phyloP scores from a whole-genome alignment of 2,888 invertebrate genomes.

The Acholoe squamosa region DNA sequence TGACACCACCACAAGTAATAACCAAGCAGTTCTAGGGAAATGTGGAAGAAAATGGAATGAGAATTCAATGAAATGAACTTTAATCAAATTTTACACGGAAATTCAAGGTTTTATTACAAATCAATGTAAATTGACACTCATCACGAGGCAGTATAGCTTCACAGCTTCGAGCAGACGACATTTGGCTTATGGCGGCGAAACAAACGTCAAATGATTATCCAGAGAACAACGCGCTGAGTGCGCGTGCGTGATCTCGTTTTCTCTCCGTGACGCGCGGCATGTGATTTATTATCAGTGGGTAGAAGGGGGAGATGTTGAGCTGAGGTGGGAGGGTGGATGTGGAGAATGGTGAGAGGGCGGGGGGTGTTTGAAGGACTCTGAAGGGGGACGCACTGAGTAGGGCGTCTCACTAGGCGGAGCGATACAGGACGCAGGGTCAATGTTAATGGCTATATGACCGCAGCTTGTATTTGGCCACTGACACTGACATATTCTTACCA shows the following conservation, averaged over 20 bases:
- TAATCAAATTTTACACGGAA: no score
- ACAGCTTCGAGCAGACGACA: background rate
- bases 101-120: no score
- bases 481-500: conserved; percentile 3
- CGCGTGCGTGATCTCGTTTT: conserved; percentile 58
- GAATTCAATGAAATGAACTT: no score
- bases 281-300: conserved; percentile 49
- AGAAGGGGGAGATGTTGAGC: background rate
- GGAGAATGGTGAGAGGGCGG: background rate
- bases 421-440: background rate
- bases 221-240: conserved; percentile 41
- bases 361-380: background rate
- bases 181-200: conserved; percentile 17
- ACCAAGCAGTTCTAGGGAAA: no score
- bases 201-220: conserved; percentile 12
- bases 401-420: background rate
- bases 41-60: no score
- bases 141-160: no score
- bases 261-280: conserved; percentile 40
- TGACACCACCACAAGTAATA: no score
- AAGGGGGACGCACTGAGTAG: background rate
- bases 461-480: conserved; percentile 8
- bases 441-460: conserved; percentile 3
- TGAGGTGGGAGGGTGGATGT: background rate
- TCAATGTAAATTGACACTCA: no score